These are phyloP conservation scores for Anolis apletophallus DNA, from an alignment of 2,797 vertebrate genomes.

Conservation along the genomic window DNA sequence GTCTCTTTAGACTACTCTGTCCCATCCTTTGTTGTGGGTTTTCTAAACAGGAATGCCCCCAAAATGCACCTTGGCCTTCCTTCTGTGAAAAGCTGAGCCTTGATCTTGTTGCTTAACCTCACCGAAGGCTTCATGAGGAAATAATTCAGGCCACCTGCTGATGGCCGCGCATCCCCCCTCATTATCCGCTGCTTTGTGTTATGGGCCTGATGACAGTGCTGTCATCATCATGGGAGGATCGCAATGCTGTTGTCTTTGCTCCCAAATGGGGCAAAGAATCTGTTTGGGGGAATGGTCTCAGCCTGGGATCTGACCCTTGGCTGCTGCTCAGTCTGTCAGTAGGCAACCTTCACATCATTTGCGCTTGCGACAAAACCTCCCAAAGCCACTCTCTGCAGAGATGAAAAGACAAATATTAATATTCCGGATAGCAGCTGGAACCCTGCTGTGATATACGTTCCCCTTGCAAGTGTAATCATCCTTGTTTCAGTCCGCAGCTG, in stretches of 20 bases:
- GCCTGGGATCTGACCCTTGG: not conserved
- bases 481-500: too few species aligned
- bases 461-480: too few species aligned
- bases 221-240: constrained; percentile 51
- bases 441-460: too few species aligned
- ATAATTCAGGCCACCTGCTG: not conserved
- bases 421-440: too few species aligned
- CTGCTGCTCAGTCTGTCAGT: not conserved
- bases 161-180: constrained; percentile 5
- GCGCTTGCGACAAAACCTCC: not conserved
- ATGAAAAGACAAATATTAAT: not conserved
- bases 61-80: too few species aligned
- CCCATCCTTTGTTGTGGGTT: too few species aligned
- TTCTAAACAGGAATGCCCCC: too few species aligned
- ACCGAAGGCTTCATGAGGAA: not conserved
- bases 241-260: too few species aligned
- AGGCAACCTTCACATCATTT: not conserved
- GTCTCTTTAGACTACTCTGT: too few species aligned
- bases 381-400: not conserved
- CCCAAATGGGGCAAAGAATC: not conserved
- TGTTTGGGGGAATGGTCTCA: not conserved
- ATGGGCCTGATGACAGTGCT: constrained; percentile 57
- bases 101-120: not conserved
- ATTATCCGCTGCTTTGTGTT: constrained; percentile 24
- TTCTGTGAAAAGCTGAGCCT: too few species aligned